phyloP scores from a whole-genome alignment of 1,140 invertebrate species.

The Oncopeltus fasciatus region DNA sequence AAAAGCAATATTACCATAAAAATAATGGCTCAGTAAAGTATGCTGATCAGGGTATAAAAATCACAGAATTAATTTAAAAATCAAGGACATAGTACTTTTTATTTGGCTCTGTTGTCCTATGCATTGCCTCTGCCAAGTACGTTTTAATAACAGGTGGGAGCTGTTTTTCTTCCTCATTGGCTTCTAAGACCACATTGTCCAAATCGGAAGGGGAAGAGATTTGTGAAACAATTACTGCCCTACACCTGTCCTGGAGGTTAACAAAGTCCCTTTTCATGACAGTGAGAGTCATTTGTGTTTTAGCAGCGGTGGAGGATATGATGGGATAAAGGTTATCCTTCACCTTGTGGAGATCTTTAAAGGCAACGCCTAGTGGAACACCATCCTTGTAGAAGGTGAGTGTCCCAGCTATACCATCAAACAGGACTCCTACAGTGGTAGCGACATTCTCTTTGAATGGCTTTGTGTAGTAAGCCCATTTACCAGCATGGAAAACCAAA shows the following conservation, averaged over 20 bases:
- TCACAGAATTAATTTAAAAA: conserved; percentile 9
- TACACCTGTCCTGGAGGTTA: conserved; percentile 48
- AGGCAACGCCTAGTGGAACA: conserved; percentile 40
- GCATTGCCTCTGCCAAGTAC: conserved; percentile 35
- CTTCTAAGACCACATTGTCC: conserved; percentile 31
- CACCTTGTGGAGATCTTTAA: conserved; percentile 36
- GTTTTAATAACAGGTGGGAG: conserved; percentile 31
- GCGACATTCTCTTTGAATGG: conserved; percentile 53
- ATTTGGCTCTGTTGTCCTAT: conserved; percentile 8
- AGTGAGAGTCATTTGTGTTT: conserved; percentile 52
- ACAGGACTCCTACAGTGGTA: conserved; percentile 48
- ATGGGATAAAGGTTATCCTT: conserved; percentile 51
- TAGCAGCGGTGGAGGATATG: conserved; percentile 56
- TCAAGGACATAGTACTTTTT: conserved; percentile 15
- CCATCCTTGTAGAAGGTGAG: conserved; percentile 61
- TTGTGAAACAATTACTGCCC: conserved; percentile 37
- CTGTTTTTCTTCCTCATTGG: neutral
- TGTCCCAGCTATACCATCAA: conserved; percentile 51
- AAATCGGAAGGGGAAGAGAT: conserved; percentile 31
- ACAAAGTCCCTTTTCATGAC: conserved; percentile 42
- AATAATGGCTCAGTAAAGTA: neutral
- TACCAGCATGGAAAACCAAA: conserved; percentile 50
- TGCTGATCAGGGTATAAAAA: neutral
- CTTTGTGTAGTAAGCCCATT: conserved; percentile 43
- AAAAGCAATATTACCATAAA: too few relatives aligned